Evolutionary conservation across 2,113 vertebrate species (phyloP).

Genomic region (Astur gentilis): DNA sequence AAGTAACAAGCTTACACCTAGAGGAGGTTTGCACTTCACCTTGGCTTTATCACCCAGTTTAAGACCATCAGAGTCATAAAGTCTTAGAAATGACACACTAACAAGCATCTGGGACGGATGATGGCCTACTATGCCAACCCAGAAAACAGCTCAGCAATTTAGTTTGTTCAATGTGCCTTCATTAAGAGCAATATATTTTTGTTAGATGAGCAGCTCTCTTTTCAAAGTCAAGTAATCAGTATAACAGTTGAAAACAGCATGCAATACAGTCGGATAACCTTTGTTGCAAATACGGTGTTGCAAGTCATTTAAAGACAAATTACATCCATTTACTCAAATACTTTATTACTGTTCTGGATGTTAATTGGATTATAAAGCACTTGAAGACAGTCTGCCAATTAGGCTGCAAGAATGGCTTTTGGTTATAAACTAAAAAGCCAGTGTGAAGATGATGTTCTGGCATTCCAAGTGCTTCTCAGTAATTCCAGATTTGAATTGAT

Average conservation of each 20-base stretch:
- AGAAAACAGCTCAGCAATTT: not conserved
- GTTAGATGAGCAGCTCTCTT: not conserved
- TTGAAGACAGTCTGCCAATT: not conserved
- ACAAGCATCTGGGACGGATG: not conserved
- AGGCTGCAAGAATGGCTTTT: not conserved
- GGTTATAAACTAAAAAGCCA: not conserved
- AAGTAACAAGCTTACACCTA: not conserved
- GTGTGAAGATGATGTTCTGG: not conserved
- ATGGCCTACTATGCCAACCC: not conserved
- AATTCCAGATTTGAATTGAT: not conserved
- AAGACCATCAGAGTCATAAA: not conserved
- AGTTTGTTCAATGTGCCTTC: not conserved
- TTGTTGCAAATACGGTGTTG: accelerated
- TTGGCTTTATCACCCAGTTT: not conserved
- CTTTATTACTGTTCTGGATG: not conserved
- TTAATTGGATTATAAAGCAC: constrained; percentile 6
- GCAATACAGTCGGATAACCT: not conserved
- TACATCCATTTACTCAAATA: not conserved
- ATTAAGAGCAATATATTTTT: not conserved
- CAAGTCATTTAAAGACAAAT: not conserved
- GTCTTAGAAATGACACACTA: not conserved
- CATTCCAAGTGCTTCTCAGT: not conserved
- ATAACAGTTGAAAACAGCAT: not conserved
- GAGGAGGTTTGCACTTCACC: not conserved
- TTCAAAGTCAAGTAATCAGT: not conserved